Evolutionary conservation across 2,888 invertebrate species (phyloP), one percentile per base, ranked within the genome.

Genomic region (Axea sp.): DNA sequence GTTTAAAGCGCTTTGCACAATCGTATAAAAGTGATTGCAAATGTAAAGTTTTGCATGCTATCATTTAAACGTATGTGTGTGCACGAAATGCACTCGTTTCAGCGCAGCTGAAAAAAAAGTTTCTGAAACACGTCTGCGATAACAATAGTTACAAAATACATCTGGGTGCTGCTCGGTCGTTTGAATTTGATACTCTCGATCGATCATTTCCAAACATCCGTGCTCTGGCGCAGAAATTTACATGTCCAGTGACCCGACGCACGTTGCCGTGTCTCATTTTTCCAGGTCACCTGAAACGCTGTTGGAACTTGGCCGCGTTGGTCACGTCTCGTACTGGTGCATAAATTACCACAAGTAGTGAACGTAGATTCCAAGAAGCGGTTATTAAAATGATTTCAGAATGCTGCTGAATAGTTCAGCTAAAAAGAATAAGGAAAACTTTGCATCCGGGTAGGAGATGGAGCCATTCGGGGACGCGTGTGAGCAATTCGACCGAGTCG

Each of bases 401-500:
- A 47, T 47, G 39, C 47, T 73, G 59, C 67, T 67, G 60, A 73
- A 60, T 35, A 47, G 53, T 26, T 30, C 14, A 30, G n/a, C 9
- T 31, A n/a, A 62, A 33, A 49, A 28, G 37, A 51, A 45, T 8
- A 47, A 33, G 26, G 41, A 49, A 31, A 41, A 22, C 15, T 7
- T 0, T 4, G 47, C 19, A 60, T 60, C 51, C 37, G 53, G 51
- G 59, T 33, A 35, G 31, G 45, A 51, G 45, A 37, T 22, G 17
- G 31, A 26, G 8, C 12, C 9, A 15, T 43, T 39, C 24, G 64
- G 51, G 53, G 62, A 73, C 68, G 62, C 67, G 68, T 64, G 73
- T 37, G 73, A 64, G 68, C 57, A 73, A 68, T 67, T 67, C 55
- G 67, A 67, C 67, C 73, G 55, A 33, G 53, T 9, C 60, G 60